phyloP scores from a whole-genome alignment of 2,888 invertebrate genomes.

The Resseliella maxima region DNA sequence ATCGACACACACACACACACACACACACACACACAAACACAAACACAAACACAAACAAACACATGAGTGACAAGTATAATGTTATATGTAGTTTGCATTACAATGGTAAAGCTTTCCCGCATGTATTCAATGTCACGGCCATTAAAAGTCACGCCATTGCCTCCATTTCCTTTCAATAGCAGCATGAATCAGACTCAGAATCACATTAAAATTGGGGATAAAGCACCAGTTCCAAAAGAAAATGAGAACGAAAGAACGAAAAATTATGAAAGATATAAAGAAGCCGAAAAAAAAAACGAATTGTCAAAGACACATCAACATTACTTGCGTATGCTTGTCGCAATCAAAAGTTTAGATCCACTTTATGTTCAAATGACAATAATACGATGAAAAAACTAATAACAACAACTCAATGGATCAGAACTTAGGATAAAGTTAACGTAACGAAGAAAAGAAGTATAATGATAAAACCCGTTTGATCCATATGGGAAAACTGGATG shows the following conservation, averaged over 20 bases:
- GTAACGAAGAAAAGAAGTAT: background rate
- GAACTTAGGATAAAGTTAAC: background rate
- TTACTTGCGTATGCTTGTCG: background rate
- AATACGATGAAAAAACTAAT: background rate
- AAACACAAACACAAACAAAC: background rate
- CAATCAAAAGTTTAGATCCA: background rate
- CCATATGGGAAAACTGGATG: background rate
- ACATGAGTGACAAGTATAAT: background rate
- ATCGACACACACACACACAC: too few species aligned
- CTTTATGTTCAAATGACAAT: background rate
- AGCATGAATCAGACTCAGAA: background rate
- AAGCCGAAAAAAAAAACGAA: too few species aligned
- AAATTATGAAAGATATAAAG: background rate
- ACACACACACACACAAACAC: too few species aligned
- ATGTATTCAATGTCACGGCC: constrained; percentile 31
- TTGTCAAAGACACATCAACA: background rate
- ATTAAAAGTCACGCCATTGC: constrained; percentile 51
- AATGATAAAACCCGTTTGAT: background rate
- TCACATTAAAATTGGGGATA: background rate
- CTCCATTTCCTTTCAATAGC: constrained; percentile 13
- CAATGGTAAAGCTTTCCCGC: background rate
- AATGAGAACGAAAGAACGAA: background rate
- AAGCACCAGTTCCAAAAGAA: background rate
- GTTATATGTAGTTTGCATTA: background rate
- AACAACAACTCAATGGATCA: background rate